Evolutionary conservation across 2,113 vertebrate species (phyloP).

Genomic region (Xiphophorus couchianus): DNA sequence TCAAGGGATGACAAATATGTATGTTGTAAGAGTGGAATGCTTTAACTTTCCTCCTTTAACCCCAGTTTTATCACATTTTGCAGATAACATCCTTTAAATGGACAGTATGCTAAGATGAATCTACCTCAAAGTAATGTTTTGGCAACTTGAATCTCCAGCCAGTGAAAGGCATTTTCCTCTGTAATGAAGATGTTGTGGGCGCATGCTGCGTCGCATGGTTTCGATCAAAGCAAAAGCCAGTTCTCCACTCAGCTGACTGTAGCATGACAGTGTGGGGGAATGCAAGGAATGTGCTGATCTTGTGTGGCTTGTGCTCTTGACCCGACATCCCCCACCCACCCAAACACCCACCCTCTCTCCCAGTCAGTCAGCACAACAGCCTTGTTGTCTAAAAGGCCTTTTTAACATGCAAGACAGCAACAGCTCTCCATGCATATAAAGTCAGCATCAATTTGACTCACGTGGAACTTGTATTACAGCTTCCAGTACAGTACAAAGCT

Average conservation of each 20-base stretch:
- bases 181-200: conserved; percentile 17
- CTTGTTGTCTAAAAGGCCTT: conserved; percentile 60
- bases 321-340: conserved; percentile 17
- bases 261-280: conserved; percentile 76
- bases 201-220: conserved; percentile 27
- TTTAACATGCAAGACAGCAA: conserved; percentile 56
- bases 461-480: neutral
- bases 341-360: neutral
- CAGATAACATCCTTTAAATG: neutral
- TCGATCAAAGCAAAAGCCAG: conserved; percentile 57
- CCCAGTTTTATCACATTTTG: neutral
- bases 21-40: neutral
- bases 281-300: conserved; percentile 78
- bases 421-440: conserved; percentile 22
- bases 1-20: neutral
- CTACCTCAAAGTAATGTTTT: neutral
- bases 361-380: conserved; percentile 59
- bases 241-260: conserved; percentile 77
- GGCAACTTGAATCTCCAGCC: conserved; percentile 1
- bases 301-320: conserved; percentile 59
- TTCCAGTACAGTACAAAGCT: neutral
- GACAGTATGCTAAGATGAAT: no score
- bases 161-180: conserved; percentile 4
- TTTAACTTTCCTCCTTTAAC: neutral
- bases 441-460: conserved; percentile 13